Evolutionary conservation across 2,888 invertebrate genomes (phyloP).

Genomic region (Lasius platythorax): DNA sequence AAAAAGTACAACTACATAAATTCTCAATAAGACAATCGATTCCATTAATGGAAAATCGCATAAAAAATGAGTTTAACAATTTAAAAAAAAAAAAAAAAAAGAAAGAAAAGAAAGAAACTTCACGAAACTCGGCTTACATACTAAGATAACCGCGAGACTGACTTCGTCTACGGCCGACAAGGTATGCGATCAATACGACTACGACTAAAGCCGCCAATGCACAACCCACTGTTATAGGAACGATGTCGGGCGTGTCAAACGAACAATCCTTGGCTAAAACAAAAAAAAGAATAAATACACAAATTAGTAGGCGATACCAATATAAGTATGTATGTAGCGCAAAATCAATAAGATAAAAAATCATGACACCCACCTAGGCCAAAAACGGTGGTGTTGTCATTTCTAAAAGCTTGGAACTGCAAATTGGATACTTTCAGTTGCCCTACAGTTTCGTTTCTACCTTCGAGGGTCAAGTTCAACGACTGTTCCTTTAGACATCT

Average conservation of each 20-base stretch:
- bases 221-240: conserved; percentile 98
- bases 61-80: conserved; percentile 65
- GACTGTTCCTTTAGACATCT: conserved; percentile 89
- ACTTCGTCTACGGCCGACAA: conserved; percentile 95
- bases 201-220: conserved; percentile 96
- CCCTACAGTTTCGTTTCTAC: conserved; percentile 83
- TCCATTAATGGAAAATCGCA: conserved; percentile 55
- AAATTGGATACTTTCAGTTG: conserved; percentile 88
- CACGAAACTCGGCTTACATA: conserved; percentile 88
- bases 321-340: background rate
- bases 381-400: conserved; percentile 87
- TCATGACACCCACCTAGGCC: conserved; percentile 88
- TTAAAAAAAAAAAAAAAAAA: conserved; percentile 49
- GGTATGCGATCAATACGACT: conserved; percentile 96
- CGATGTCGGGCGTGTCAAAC: conserved; percentile 93
- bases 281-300: background rate
- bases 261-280: conserved; percentile 91
- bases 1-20: conserved; percentile 55
- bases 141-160: conserved; percentile 95
- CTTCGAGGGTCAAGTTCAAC: conserved; percentile 87
- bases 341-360: background rate
- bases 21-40: conserved; percentile 46
- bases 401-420: conserved; percentile 92
- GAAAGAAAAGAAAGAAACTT: conserved; percentile 43
- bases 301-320: conserved; percentile 22